These are phyloP conservation scores for Xiphophorus hellerii DNA, from an alignment of 2,113 vertebrate genomes.

Conservation along the genomic window DNA sequence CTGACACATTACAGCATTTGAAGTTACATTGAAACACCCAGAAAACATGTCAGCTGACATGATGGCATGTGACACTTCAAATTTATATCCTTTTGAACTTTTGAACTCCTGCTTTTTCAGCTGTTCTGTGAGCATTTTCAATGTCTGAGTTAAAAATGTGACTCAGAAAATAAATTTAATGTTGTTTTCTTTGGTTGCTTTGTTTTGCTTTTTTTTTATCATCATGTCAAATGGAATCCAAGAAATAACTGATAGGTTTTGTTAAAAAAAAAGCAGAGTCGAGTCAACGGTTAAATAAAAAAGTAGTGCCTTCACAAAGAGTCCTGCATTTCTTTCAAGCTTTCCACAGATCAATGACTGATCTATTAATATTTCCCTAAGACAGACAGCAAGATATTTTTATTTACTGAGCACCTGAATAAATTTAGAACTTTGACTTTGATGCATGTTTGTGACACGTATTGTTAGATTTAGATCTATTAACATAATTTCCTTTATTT, in stretches of 20 bases:
- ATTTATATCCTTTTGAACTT: slow-evolving; percentile 4
- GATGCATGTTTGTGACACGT: background rate
- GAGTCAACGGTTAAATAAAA: too few species aligned
- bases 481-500: too few species aligned
- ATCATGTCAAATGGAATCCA: background rate
- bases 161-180: too few species aligned
- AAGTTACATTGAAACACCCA: background rate
- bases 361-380: slow-evolving; percentile 36
- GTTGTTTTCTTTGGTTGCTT: background rate
- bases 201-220: background rate
- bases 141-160: background rate
- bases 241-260: background rate
- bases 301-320: background rate
- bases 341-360: slow-evolving; percentile 24
- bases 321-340: background rate
- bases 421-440: slow-evolving; percentile 8
- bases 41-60: background rate
- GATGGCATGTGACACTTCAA: background rate
- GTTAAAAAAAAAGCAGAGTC: too few species aligned
- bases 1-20: background rate
- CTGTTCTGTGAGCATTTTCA: background rate
- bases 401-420: slow-evolving; percentile 19
- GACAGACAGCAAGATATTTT: slow-evolving; percentile 15
- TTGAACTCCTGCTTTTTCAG: slow-evolving; percentile 4
- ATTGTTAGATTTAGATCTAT: background rate